Conservation (phyloP, 1,140 invertebrate genomes). For the Listronotus bonariensis region DNA sequence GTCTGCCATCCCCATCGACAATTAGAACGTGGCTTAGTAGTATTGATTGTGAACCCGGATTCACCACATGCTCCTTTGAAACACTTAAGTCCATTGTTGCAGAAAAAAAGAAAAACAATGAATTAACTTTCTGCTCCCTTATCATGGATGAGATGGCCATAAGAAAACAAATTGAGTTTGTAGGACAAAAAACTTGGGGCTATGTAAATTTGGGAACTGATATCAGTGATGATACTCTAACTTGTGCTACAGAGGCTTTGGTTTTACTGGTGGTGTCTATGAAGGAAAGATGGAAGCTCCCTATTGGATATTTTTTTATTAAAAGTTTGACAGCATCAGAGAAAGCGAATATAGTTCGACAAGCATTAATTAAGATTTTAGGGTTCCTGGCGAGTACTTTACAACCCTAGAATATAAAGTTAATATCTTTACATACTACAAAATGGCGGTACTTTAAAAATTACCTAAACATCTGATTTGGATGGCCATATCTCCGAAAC, state of each 20-base stretch:
- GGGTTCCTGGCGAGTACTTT: too few relatives aligned
- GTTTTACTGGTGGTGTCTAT: constrained; percentile 46
- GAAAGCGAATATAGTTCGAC: too few relatives aligned
- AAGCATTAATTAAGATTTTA: too few relatives aligned
- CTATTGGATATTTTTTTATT: too few relatives aligned
- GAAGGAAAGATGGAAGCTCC: constrained; percentile 48
- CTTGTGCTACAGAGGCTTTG: constrained; percentile 43
- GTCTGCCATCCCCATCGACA: constrained; percentile 44
- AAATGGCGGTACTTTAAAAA: too few relatives aligned
- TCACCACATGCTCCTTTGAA: constrained; percentile 19
- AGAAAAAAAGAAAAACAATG: constrained; percentile 12
- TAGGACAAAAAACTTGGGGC: constrained; percentile 38
- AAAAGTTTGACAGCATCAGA: too few relatives aligned
- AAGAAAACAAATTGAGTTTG: constrained; percentile 44
- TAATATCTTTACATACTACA: too few relatives aligned
- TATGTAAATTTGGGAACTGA: constrained; percentile 45
- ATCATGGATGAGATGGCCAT: constrained; percentile 51
- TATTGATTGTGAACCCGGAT: constrained; percentile 46
- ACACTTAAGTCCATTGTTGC: constrained; percentile 30
- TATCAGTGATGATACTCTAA: constrained; percentile 35
- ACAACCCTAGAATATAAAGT: too few relatives aligned
- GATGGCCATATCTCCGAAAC: too few relatives aligned
- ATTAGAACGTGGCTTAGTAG: constrained; percentile 47
- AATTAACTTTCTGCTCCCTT: constrained; percentile 40
- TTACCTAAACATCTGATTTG: too few relatives aligned